A percentile compares a stretch with the other conserved stretches of the same genome.
Conservation (phyloP, 2,113 vertebrate species). For the Zapus hudsonius region DNA sequence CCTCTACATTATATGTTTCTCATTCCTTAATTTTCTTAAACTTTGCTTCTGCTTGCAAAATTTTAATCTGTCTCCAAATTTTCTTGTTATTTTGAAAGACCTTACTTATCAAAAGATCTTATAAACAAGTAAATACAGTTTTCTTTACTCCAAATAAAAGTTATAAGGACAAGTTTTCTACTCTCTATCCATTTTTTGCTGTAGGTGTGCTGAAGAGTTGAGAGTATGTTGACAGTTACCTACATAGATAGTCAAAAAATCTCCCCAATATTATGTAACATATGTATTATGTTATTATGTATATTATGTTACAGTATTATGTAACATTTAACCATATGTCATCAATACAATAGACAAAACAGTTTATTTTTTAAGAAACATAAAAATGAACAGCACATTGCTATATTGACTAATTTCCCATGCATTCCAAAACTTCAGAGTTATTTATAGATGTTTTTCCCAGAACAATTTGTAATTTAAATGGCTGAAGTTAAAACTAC, state of each 20-base stretch:
- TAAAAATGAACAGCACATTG: not conserved
- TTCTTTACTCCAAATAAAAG: not conserved
- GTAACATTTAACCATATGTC: not conserved
- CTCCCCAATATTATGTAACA: not conserved
- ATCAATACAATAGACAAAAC: slow-evolving; percentile 28
- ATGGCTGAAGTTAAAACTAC: slow-evolving; percentile 47
- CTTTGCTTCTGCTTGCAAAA: not conserved
- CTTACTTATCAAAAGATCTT: not conserved
- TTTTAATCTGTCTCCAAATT: not conserved
- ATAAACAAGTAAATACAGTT: slow-evolving; percentile 1
- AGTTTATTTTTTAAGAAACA: slow-evolving; percentile 37
- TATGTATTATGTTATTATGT: too few relatives aligned
- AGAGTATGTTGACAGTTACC: not conserved
- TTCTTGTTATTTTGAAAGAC: not conserved
- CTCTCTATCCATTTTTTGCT: not conserved
- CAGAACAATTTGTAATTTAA: slow-evolving; percentile 53
- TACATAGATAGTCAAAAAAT: not conserved
- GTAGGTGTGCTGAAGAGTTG: not conserved
- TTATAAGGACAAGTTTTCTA: not conserved
- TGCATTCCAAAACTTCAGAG: not conserved
- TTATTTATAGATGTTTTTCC: slow-evolving; percentile 69
- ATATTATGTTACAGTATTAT: too few relatives aligned
- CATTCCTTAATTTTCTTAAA: not conserved
- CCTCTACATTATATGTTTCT: not conserved
- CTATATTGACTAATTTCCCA: slow-evolving; percentile 49